Evolutionary conservation across 2,113 vertebrate species (phyloP).

Genomic region (Protobothrops mucrosquamatus): DNA sequence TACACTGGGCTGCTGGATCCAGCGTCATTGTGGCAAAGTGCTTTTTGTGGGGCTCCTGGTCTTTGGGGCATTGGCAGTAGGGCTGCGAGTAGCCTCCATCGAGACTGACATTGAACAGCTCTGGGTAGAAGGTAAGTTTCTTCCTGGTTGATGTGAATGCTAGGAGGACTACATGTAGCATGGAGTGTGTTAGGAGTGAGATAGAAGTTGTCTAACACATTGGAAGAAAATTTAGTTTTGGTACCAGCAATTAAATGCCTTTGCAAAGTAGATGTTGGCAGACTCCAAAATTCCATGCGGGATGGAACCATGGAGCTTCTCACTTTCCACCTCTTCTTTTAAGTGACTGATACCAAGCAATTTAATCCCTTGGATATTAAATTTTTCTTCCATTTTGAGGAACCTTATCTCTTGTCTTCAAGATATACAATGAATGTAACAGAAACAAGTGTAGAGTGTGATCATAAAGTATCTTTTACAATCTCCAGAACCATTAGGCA

Average conservation of each 20-base stretch:
- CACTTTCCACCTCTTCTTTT: not conserved
- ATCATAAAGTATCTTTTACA: not conserved
- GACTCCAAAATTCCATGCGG: not conserved
- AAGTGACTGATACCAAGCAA: not conserved
- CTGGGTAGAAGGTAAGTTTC: constrained; percentile 96
- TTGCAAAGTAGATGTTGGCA: not conserved
- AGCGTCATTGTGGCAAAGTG: constrained; percentile 96
- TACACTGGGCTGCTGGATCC: constrained; percentile 93
- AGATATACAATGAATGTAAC: not conserved
- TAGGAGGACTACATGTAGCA: not conserved
- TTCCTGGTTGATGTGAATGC: constrained; percentile 25
- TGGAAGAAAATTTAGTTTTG: not conserved
- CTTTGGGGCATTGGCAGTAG: constrained; percentile 92
- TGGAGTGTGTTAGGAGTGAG: not conserved
- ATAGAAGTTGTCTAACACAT: not conserved
- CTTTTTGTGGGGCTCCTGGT: constrained; percentile 95
- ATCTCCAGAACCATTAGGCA: not conserved
- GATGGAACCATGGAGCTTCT: not conserved
- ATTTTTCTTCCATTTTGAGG: not conserved
- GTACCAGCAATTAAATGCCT: not conserved
- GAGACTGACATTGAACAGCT: constrained; percentile 97
- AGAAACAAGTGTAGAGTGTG: not conserved
- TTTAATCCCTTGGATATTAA: not conserved
- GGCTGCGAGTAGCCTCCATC: constrained; percentile 89
- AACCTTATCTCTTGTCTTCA: not conserved